phyloP scores from a whole-genome alignment of 1,140 invertebrate species.

The Antheraea pernyi region DNA sequence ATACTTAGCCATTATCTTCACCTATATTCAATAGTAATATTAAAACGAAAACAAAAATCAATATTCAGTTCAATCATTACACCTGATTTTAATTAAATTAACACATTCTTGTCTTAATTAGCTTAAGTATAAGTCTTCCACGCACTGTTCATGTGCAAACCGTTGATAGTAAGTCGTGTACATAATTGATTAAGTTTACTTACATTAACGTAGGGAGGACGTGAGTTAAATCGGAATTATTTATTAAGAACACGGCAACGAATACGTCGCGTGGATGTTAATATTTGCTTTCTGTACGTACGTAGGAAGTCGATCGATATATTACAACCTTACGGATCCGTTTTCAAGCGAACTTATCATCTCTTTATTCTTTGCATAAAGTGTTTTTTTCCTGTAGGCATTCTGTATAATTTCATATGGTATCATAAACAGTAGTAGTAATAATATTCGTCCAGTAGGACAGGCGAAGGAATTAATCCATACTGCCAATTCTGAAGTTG shows the following conservation, averaged over 20 bases:
- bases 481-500: slow-evolving; percentile 4
- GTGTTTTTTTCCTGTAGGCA: too few relatives aligned
- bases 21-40: too few relatives aligned
- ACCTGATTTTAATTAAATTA: not conserved
- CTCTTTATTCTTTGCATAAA: too few relatives aligned
- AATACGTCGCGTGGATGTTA: not conserved
- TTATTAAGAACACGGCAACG: not conserved
- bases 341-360: not conserved
- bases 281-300: not conserved
- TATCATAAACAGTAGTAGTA: not conserved
- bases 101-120: not conserved
- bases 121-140: not conserved
- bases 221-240: not conserved
- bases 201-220: not conserved
- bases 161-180: not conserved
- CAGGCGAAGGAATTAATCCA: slow-evolving; percentile 24
- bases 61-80: not conserved
- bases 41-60: too few relatives aligned
- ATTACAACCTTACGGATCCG: not conserved
- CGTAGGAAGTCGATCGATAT: not conserved
- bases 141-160: not conserved
- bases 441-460: slow-evolving; percentile 17
- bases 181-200: not conserved
- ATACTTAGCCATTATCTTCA: too few relatives aligned
- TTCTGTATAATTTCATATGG: too few relatives aligned